Evolutionary conservation across 2,888 invertebrate genomes (phyloP).

Genomic region (Asteroscopus sphinx): DNA sequence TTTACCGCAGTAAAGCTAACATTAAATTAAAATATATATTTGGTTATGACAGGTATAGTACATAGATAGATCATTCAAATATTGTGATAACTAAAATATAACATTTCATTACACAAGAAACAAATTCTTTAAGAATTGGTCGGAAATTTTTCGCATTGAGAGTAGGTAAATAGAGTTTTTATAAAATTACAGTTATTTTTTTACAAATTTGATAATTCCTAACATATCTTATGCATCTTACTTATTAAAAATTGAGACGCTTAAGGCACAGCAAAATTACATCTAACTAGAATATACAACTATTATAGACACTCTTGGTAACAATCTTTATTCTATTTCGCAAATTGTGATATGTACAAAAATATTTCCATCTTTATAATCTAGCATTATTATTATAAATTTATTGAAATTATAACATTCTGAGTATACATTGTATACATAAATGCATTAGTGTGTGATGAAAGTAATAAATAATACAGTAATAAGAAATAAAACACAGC

Average conservation of each 20-base stretch:
- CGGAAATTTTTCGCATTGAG: slow-evolving; percentile 64
- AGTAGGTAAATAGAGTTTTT: slow-evolving; percentile 78
- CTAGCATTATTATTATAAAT: slow-evolving; percentile 65
- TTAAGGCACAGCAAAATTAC: slow-evolving; percentile 89
- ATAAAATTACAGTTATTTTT: slow-evolving; percentile 78
- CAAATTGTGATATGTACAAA: slow-evolving; percentile 90
- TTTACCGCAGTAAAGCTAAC: slow-evolving; percentile 72
- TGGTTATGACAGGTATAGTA: slow-evolving; percentile 52
- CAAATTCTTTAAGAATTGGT: slow-evolving; percentile 68
- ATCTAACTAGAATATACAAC: slow-evolving; percentile 80
- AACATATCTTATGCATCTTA: slow-evolving; percentile 77
- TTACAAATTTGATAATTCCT: slow-evolving; percentile 81
- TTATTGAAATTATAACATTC: slow-evolving; percentile 50
- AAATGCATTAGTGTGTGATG: slow-evolving; percentile 64
- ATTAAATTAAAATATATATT: slow-evolving; percentile 64
- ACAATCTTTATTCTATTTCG: slow-evolving; percentile 78
- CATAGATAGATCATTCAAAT: slow-evolving; percentile 46
- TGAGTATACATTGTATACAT: slow-evolving; percentile 48
- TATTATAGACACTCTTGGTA: slow-evolving; percentile 86
- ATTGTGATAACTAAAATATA: slow-evolving; percentile 48
- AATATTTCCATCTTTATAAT: slow-evolving; percentile 84
- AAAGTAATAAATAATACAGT: slow-evolving; percentile 58
- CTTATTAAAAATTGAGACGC: slow-evolving; percentile 88
- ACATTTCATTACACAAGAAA: slow-evolving; percentile 51
- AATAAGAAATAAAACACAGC: slow-evolving; percentile 56